Evolutionary conservation across 1,140 invertebrate species (phyloP).

Genomic region (Danaus plexippus): DNA sequence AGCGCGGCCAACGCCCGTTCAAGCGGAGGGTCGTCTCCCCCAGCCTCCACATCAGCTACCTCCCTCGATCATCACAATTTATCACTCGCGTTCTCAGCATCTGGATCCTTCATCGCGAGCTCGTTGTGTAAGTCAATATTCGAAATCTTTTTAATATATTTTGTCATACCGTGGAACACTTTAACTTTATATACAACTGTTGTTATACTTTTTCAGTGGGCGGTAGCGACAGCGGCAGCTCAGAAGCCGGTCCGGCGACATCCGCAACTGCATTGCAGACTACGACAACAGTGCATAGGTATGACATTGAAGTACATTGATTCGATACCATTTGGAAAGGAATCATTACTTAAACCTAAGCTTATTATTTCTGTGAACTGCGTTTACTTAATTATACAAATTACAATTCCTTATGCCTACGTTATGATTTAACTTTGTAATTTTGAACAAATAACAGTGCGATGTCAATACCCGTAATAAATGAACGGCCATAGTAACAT

Average conservation of each 20-base stretch:
- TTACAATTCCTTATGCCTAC: no score
- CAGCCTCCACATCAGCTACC: conserved; percentile 52
- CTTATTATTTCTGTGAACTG: not conserved
- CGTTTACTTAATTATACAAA: no score
- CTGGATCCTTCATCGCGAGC: conserved; percentile 55
- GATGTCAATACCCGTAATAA: no score
- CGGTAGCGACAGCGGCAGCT: conserved; percentile 37
- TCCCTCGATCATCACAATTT: conserved; percentile 55
- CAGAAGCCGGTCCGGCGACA: conserved; percentile 45
- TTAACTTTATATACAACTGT: not conserved
- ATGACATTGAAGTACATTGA: not conserved
- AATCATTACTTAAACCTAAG: conserved; percentile 4
- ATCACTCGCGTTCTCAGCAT: conserved; percentile 57
- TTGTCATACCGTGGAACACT: not conserved
- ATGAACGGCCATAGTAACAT: no score
- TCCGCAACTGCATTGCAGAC: conserved; percentile 47
- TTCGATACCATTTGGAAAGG: no score
- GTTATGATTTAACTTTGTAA: no score
- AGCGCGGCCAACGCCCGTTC: conserved; percentile 45
- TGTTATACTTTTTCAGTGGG: conserved; percentile 25
- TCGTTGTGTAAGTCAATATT: conserved; percentile 41
- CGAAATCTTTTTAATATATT: not conserved
- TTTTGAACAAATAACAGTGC: no score
- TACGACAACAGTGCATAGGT: conserved; percentile 49
- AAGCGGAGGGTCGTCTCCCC: conserved; percentile 48